Conservation (phyloP, 2,797 vertebrate genomes). For the Percopsis omiscomaycus region DNA sequence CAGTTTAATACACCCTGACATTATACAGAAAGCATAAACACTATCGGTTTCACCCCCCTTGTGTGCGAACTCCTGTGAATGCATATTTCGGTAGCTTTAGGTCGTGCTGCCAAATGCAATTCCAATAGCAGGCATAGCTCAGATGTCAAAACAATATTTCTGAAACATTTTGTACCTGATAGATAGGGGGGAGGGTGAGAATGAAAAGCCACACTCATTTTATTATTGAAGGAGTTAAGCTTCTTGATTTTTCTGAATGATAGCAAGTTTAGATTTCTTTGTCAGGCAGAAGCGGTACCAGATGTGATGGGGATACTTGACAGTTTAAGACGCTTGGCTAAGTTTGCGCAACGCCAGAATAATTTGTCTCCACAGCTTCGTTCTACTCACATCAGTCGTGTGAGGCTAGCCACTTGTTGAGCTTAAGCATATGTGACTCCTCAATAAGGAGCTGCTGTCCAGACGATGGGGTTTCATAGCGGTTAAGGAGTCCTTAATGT, state of each 20-base stretch:
- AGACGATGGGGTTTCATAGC: constrained; percentile 8
- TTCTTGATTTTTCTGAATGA: constrained; percentile 60
- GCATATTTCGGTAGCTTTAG: constrained; percentile 46
- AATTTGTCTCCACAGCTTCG: constrained; percentile 65
- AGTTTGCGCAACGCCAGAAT: constrained; percentile 57
- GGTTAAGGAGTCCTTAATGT: constrained; percentile 27
- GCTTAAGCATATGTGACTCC: constrained; percentile 41
- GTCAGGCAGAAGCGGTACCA: constrained; percentile 60
- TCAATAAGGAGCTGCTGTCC: constrained; percentile 21
- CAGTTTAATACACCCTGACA: constrained; percentile 36
- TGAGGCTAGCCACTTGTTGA: constrained; percentile 51
- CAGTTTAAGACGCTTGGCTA: constrained; percentile 45
- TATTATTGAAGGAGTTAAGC: background rate
- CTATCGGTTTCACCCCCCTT: constrained; percentile 43
- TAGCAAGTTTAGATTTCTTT: constrained; percentile 59
- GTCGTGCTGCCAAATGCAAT: constrained; percentile 35
- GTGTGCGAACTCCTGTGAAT: constrained; percentile 20
- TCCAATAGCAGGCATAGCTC: constrained; percentile 35
- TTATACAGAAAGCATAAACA: constrained; percentile 32
- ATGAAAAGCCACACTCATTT: background rate
- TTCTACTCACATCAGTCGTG: constrained; percentile 57
- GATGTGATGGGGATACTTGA: constrained; percentile 64
- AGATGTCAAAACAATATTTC: constrained; percentile 54
- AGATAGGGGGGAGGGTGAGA: constrained; percentile 10
- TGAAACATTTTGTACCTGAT: constrained; percentile 38